Conservation (phyloP, 1,140 invertebrate genomes). For the Sycophila sp. region DNA sequence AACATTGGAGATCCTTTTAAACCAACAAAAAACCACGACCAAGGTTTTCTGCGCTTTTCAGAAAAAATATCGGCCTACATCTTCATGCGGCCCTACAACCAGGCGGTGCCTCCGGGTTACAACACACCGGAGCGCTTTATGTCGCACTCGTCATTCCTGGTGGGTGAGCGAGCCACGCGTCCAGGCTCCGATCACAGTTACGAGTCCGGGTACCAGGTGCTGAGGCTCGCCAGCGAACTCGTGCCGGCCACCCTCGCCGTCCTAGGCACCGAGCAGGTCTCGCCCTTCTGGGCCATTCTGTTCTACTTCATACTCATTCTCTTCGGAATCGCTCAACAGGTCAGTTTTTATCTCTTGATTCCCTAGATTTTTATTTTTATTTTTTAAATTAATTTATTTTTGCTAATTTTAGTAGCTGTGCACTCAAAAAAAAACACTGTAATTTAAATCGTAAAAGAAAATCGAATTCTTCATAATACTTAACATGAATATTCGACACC, state of each 20-base stretch:
- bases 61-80: slow-evolving; percentile 79
- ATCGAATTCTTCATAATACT: no score
- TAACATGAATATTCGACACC: neutral
- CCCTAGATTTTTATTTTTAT: no score
- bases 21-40: no score
- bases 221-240: slow-evolving; percentile 85
- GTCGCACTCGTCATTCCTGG: slow-evolving; percentile 75
- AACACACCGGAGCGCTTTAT: slow-evolving; percentile 73
- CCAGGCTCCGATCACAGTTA: slow-evolving; percentile 66
- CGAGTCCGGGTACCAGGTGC: slow-evolving; percentile 79
- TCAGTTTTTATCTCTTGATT: slow-evolving; percentile 48
- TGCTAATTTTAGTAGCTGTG: no score
- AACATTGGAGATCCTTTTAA: neutral
- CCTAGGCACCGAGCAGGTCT: slow-evolving; percentile 74
- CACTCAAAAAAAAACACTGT: no score
- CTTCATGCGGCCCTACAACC: slow-evolving; percentile 71
- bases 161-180: slow-evolving; percentile 75
- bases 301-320: slow-evolving; percentile 87
- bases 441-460: no score
- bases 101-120: slow-evolving; percentile 65
- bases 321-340: slow-evolving; percentile 87
- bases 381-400: no score
- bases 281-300: slow-evolving; percentile 86
- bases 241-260: slow-evolving; percentile 84
- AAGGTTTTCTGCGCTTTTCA: slow-evolving; percentile 59